phyloP scores from a whole-genome alignment of 2,888 invertebrate genomes.

The Sinohyriopsis cumingii region DNA sequence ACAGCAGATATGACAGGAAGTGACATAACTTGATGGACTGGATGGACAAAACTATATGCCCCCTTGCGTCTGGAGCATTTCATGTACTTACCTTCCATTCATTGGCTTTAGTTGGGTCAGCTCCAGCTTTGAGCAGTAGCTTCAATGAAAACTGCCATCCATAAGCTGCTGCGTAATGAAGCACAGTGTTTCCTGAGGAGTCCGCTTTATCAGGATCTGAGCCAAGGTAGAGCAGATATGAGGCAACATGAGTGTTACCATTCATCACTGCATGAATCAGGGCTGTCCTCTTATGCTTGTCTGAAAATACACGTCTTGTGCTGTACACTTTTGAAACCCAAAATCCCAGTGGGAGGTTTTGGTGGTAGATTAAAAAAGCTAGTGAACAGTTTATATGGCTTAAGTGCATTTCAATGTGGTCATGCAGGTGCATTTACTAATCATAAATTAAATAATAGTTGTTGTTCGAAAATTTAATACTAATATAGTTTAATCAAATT shows the following conservation, averaged over 20 bases:
- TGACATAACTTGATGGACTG: too few species aligned
- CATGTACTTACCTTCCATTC: conserved; percentile 71
- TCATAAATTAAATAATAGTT: too few species aligned
- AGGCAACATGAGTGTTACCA: conserved; percentile 74
- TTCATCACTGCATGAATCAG: conserved; percentile 75
- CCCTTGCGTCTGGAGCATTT: background rate
- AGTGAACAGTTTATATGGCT: too few species aligned
- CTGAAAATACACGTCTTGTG: conserved; percentile 49
- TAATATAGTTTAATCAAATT: too few species aligned
- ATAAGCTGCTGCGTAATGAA: conserved; percentile 76
- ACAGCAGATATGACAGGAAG: too few species aligned
- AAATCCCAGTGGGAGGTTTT: too few species aligned
- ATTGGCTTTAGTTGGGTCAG: conserved; percentile 70
- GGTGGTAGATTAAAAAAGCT: too few species aligned
- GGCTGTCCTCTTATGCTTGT: conserved; percentile 74
- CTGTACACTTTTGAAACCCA: too few species aligned
- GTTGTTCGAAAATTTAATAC: too few species aligned
- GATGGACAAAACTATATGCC: background rate
- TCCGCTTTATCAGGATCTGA: conserved; percentile 73
- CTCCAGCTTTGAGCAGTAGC: conserved; percentile 72
- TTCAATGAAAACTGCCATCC: conserved; percentile 75
- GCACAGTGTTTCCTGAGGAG: conserved; percentile 74
- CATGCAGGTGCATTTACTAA: too few species aligned
- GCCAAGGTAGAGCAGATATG: conserved; percentile 73
- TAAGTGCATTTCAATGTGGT: too few species aligned